These are phyloP conservation scores for Antheraea pernyi DNA, from an alignment of 1,140 invertebrate species.

Conservation along the genomic window DNA sequence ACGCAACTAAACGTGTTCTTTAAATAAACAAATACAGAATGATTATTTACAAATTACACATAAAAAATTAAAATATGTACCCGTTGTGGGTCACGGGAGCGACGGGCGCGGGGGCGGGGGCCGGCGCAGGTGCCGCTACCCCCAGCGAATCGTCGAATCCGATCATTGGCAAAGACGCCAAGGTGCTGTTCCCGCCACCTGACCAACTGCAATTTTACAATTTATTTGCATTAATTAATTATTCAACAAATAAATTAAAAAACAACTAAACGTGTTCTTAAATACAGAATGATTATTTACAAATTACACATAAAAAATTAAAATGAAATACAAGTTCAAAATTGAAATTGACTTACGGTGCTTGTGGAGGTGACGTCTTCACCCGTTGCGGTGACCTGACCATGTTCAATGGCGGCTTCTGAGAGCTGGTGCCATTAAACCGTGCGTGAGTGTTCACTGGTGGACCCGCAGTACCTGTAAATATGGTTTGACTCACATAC, in stretches of 20 bases:
- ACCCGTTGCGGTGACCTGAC: conserved; percentile 69
- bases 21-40: too few relatives aligned
- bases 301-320: too few relatives aligned
- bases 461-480: neutral
- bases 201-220: conserved; percentile 74
- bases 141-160: conserved; percentile 81
- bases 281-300: too few relatives aligned
- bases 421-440: conserved; percentile 39
- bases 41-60: too few relatives aligned
- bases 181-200: conserved; percentile 80
- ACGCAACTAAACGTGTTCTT: too few relatives aligned
- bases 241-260: too few relatives aligned
- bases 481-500: neutral
- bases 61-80: too few relatives aligned
- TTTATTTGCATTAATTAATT: too few relatives aligned
- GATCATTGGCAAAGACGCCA: conserved; percentile 89
- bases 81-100: too few relatives aligned
- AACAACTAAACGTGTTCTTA: too few relatives aligned
- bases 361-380: conserved; percentile 76
- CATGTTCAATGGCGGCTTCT: conserved; percentile 58
- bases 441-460: conserved; percentile 35
- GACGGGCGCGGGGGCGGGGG: neutral
- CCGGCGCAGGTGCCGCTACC: conserved; percentile 15
- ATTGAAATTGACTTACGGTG: conserved; percentile 55
- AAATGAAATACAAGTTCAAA: too few relatives aligned